phyloP scores from a whole-genome alignment of 2,888 invertebrate species.

The Orchestes rusci region DNA sequence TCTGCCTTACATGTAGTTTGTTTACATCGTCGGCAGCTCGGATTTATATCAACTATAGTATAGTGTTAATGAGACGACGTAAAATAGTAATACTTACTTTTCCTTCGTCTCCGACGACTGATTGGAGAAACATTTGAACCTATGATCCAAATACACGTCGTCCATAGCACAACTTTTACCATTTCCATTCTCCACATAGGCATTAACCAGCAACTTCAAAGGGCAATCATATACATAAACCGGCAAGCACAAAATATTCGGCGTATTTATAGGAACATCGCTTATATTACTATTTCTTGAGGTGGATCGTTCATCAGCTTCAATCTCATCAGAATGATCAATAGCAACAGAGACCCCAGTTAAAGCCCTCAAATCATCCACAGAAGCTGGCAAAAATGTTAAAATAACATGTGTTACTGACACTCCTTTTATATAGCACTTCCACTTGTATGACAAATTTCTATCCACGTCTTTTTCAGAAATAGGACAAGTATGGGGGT shows the following conservation, averaged over 20 bases:
- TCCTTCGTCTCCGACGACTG: constrained; percentile 28
- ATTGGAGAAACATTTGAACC: constrained; percentile 44
- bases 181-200: constrained; percentile 39
- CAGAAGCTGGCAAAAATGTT: constrained; percentile 58
- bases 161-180: constrained; percentile 31
- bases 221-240: constrained; percentile 65
- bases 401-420: constrained; percentile 56
- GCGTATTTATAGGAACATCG: constrained; percentile 38
- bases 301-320: constrained; percentile 34
- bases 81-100: constrained; percentile 3
- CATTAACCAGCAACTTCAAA: constrained; percentile 51
- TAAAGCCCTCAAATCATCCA: constrained; percentile 44
- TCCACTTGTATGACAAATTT: constrained; percentile 47
- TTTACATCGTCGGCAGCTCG: no score
- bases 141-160: constrained; percentile 50
- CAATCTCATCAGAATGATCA: constrained; percentile 32
- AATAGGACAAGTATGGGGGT: constrained; percentile 37
- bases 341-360: constrained; percentile 27
- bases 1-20: no score
- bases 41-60: no score
- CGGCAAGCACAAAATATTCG: constrained; percentile 42
- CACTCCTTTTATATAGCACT: constrained; percentile 59
- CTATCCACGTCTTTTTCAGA: constrained; percentile 28
- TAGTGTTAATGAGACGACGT: no score
- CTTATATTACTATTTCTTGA: constrained; percentile 39